Evolutionary conservation across 2,888 invertebrate genomes (phyloP), one percentile per base, ranked within the genome.

Genomic region (Cacoxenus indagator): DNA sequence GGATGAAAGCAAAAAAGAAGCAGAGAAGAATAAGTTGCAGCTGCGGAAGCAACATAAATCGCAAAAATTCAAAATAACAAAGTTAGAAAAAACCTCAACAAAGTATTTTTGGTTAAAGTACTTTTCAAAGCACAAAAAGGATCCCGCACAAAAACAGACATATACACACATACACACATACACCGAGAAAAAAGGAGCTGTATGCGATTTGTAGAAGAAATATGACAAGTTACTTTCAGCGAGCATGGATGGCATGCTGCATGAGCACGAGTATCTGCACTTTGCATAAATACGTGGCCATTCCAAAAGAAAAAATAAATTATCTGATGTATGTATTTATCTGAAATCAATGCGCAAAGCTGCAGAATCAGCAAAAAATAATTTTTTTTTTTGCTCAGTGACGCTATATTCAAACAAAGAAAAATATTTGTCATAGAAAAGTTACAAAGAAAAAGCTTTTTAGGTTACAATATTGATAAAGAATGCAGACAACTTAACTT

Each of bases 1-100:
- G 14, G 37, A 37, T 14, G 37, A 37, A 37, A 37, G 37, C 9
- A 2, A 37, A 37, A 5, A 37, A 37, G 14, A 37, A 4, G 37
- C 4, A 37, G 14, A 37, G 14, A 37, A 8, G 37, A 37, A 37
- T 14, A 37, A 37, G 37, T 37, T 37, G 37, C n/a, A n/a, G n/a
- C n/a, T n/a, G n/a, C n/a, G n/a, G n/a, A 37, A 31, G 31, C 4
- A 31, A 31, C 31, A 31, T 9, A 31, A 37, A 37, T 37, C 37
- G 37, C 37, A 51, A 51, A 51, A 51, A 51, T 51, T 22, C 17
- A 51, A 51, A 51, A 51, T 51, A 51, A 51, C 22, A 17, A 51
- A 51, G 19, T 51, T 51, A 51, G 8, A 22, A 4, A 51, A 19
- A 22, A 51, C 51, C 8, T 22, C 22, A 51, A 51, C 51, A 51